phyloP scores from a whole-genome alignment of 2,888 invertebrate genomes.

The Pachliopta kotzebuea region DNA sequence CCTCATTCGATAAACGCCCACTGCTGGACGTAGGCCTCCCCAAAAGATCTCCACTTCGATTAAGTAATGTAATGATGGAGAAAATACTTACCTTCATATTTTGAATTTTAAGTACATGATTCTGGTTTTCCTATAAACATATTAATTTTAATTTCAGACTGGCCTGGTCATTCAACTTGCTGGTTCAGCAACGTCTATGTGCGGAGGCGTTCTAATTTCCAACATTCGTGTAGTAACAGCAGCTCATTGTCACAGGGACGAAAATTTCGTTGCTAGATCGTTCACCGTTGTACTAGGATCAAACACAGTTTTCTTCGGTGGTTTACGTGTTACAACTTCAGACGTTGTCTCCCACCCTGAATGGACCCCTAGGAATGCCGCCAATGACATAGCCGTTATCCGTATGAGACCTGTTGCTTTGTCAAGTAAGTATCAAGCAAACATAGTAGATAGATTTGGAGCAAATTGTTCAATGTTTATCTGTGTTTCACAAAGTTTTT shows the following conservation, averaged over 20 bases:
- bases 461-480: neutral
- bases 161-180: slow-evolving; percentile 12
- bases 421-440: slow-evolving; percentile 41
- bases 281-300: slow-evolving; percentile 52
- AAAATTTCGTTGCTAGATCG: slow-evolving; percentile 38
- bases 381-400: slow-evolving; percentile 50
- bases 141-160: slow-evolving; percentile 7
- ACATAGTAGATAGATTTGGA: neutral
- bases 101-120: too few relatives aligned
- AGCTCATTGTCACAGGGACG: slow-evolving; percentile 53
- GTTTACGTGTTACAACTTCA: slow-evolving; percentile 35
- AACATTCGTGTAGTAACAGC: slow-evolving; percentile 45
- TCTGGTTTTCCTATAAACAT: neutral
- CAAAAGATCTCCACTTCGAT: too few relatives aligned
- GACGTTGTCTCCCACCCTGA: slow-evolving; percentile 39
- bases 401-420: slow-evolving; percentile 34
- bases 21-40: too few relatives aligned
- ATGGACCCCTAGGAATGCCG: slow-evolving; percentile 42
- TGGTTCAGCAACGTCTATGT: slow-evolving; percentile 5
- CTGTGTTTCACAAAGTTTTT: neutral
- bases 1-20: too few relatives aligned
- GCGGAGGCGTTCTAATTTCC: slow-evolving; percentile 50
- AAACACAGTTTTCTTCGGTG: slow-evolving; percentile 49
- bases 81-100: too few relatives aligned
- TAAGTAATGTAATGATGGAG: too few relatives aligned